Evolutionary conservation across 37 sponge, comb jelly and placozoan genomes (phyloP).

Genomic region (Tethya wilhelma): DNA sequence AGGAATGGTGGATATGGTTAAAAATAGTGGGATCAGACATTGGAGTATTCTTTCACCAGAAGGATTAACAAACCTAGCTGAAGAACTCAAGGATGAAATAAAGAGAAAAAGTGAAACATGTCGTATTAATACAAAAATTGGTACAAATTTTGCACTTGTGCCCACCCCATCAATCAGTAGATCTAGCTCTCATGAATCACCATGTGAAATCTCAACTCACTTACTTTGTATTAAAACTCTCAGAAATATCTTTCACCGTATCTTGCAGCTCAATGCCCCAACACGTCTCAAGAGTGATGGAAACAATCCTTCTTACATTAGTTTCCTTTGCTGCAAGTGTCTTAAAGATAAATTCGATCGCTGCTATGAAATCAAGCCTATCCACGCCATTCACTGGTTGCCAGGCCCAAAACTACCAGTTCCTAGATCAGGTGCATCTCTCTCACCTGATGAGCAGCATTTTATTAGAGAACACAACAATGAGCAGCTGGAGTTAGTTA

Average conservation of each 20-base stretch:
- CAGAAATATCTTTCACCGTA: conserved; percentile 39
- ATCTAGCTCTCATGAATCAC: too few species aligned
- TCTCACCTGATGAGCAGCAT: background rate
- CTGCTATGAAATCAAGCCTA: conserved; percentile 3
- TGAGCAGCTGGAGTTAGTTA: background rate
- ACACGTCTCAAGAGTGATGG: conserved; percentile 9
- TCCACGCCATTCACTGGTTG: conserved; percentile 16
- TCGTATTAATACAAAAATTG: background rate
- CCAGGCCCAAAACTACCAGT: too few species aligned
- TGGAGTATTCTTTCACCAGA: background rate
- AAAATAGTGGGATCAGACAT: conserved; percentile 1
- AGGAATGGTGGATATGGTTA: background rate
- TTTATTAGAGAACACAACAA: background rate
- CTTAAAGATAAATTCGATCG: background rate
- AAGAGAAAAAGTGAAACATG: too few species aligned
- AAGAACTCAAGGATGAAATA: background rate
- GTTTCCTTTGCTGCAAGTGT: conserved; percentile 29
- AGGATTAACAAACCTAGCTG: background rate
- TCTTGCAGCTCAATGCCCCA: conserved; percentile 9
- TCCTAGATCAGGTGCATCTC: too few species aligned
- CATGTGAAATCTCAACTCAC: too few species aligned
- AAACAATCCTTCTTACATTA: conserved; percentile 14
- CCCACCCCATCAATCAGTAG: background rate
- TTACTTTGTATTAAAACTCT: conserved; percentile 2
- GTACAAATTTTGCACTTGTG: background rate